Evolutionary conservation across 2,113 vertebrate genomes (phyloP).

Genomic region (Calyptomena viridis): DNA sequence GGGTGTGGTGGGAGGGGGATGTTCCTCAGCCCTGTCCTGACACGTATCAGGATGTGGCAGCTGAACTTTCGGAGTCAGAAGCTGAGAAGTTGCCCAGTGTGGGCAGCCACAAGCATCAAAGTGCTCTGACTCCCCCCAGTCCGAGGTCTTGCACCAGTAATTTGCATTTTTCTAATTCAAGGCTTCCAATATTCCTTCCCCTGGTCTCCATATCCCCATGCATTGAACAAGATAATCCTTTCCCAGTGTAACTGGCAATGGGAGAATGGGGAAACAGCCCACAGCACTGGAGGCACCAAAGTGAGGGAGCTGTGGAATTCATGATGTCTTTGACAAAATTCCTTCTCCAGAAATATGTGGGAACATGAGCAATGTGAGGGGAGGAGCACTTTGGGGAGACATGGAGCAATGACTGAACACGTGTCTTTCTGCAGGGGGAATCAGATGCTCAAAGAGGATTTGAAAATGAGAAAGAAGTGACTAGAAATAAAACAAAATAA

Average conservation of each 20-base stretch:
- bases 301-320: neutral
- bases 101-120: neutral
- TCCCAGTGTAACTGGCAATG: neutral
- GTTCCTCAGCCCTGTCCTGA: fast-evolving
- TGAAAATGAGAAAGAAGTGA: neutral
- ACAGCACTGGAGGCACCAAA: neutral
- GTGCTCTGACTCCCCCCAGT: neutral
- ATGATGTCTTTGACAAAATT: neutral
- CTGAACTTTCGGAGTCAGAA: neutral
- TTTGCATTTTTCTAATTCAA: neutral
- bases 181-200: neutral
- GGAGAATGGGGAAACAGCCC: neutral
- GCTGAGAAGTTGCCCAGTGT: neutral
- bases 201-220: neutral
- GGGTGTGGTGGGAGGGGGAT: neutral
- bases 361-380: neutral
- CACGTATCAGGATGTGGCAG: neutral
- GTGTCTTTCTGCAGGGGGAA: neutral
- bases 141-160: neutral
- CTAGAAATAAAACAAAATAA: neutral
- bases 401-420: neutral
- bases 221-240: neutral
- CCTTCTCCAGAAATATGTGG: neutral
- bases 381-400: neutral
- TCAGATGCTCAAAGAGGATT: neutral